A percentile compares a stretch with the other conserved stretches of the same genome.
Evolutionary conservation across 1,140 invertebrate genomes (phyloP).

Genomic region (Luehdorfia chinensis): DNA sequence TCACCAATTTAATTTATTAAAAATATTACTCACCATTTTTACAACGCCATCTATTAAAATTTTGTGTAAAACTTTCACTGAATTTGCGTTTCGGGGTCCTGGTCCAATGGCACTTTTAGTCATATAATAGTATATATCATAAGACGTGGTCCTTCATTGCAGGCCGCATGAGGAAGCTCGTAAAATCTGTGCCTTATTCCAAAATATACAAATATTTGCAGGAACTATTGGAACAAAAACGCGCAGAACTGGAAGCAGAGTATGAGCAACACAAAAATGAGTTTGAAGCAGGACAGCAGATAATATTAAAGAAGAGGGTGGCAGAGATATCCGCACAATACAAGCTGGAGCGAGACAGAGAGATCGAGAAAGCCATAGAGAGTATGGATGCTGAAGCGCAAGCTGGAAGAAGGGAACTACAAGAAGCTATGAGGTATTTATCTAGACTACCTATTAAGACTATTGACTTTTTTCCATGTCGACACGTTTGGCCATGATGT

Average conservation of each 20-base stretch:
- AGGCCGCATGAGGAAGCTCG: too few relatives aligned
- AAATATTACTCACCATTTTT: too few relatives aligned
- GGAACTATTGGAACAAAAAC: constrained; percentile 56
- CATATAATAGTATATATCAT: too few relatives aligned
- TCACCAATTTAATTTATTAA: too few relatives aligned
- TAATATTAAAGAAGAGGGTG: constrained; percentile 58
- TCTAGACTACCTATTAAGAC: not conserved
- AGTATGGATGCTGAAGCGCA: constrained; percentile 73
- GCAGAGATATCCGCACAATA: constrained; percentile 65
- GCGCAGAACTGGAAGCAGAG: constrained; percentile 46
- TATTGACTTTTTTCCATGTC: not conserved
- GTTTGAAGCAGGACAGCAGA: constrained; percentile 57
- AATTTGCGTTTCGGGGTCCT: too few relatives aligned
- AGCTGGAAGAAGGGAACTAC: constrained; percentile 61
- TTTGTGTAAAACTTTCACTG: too few relatives aligned
- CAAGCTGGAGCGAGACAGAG: constrained; percentile 65
- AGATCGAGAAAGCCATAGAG: constrained; percentile 74
- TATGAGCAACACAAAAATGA: constrained; percentile 63
- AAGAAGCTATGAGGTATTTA: constrained; percentile 64
- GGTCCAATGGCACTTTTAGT: too few relatives aligned
- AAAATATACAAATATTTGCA: too few relatives aligned
- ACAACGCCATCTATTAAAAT: too few relatives aligned
- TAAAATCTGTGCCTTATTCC: too few relatives aligned
- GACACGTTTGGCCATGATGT: too few relatives aligned
- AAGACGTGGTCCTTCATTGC: too few relatives aligned